These are phyloP conservation scores for Chelon labrosus DNA, from an alignment of 2,797 vertebrate species.

Conservation along the genomic window DNA sequence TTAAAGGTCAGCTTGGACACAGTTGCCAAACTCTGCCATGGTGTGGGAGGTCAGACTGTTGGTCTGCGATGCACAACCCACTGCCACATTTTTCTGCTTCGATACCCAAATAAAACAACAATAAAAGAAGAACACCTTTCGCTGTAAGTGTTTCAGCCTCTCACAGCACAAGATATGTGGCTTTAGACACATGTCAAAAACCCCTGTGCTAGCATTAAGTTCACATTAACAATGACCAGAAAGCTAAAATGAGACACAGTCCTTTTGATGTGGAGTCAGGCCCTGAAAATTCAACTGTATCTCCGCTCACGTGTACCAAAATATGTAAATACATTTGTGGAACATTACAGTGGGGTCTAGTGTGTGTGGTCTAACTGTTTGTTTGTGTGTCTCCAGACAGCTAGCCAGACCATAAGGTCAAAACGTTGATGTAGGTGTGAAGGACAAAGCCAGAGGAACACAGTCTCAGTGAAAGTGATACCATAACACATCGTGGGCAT, in stretches of 20 bases:
- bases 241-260: background rate
- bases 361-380: slow-evolving; percentile 75
- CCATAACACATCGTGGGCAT: slow-evolving; percentile 70
- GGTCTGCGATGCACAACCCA: slow-evolving; percentile 54
- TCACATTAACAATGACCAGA: background rate
- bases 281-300: background rate
- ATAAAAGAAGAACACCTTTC: slow-evolving; percentile 9
- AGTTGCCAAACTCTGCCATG: slow-evolving; percentile 63
- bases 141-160: slow-evolving; percentile 2
- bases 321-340: slow-evolving; percentile 9
- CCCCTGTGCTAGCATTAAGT: background rate
- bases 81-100: slow-evolving; percentile 58
- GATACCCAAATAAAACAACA: slow-evolving; percentile 36
- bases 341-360: slow-evolving; percentile 7
- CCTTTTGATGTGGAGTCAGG: background rate
- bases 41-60: slow-evolving; percentile 78
- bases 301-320: background rate
- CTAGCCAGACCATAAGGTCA: slow-evolving; percentile 76
- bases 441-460: slow-evolving; percentile 67
- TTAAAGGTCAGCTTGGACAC: slow-evolving; percentile 70
- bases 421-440: slow-evolving; percentile 78
- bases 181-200: background rate
- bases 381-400: slow-evolving; percentile 66
- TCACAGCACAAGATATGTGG: background rate
- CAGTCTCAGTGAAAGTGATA: slow-evolving; percentile 70